These are phyloP conservation scores for Aptenodytes patagonicus DNA, from an alignment of 2,113 vertebrate genomes.

Conservation along the genomic window DNA sequence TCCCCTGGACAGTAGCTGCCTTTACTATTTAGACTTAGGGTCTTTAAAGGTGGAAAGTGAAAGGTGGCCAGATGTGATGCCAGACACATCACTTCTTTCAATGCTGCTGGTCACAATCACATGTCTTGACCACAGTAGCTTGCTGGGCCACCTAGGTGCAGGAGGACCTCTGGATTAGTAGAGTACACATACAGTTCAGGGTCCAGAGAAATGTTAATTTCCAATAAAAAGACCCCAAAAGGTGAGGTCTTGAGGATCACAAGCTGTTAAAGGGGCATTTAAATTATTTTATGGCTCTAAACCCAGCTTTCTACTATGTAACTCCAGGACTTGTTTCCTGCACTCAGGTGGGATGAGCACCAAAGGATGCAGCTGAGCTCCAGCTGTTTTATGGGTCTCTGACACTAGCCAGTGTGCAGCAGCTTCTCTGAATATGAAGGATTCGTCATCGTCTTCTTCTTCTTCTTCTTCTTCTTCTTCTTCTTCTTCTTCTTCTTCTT, in stretches of 20 bases:
- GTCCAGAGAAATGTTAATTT: background rate
- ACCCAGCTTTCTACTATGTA: background rate
- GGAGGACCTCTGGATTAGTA: background rate
- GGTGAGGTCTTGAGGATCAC: background rate
- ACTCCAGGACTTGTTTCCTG: background rate
- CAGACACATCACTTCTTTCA: background rate
- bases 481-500: background rate
- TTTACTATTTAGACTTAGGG: background rate
- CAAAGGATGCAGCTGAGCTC: background rate
- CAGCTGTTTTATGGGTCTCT: background rate
- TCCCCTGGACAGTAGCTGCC: background rate
- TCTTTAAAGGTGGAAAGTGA: background rate
- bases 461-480: no score
- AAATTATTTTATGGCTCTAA: background rate
- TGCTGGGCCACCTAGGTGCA: background rate
- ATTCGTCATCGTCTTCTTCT: background rate
- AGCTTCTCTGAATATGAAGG: background rate
- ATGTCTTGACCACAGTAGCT: background rate
- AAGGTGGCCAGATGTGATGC: background rate
- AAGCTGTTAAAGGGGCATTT: background rate
- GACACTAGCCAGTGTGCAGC: background rate
- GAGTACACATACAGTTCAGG: background rate
- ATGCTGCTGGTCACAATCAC: rapidly evolving
- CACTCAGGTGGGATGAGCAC: background rate
- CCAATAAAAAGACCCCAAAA: background rate